Conservation (phyloP, 2,888 invertebrate species). For the Drosophila imparisetae region DNA sequence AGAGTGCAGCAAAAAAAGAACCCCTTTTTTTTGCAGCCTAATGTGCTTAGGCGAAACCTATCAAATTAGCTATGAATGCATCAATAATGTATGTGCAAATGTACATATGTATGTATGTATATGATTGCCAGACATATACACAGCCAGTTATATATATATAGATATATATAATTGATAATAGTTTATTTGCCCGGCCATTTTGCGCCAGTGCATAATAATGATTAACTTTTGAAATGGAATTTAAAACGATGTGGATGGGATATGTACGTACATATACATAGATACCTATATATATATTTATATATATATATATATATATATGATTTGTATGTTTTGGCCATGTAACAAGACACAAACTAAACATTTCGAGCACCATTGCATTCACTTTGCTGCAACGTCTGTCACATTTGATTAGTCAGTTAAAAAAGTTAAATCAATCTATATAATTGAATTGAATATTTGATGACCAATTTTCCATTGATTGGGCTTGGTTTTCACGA, state of each 20-base stretch:
- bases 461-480: neutral
- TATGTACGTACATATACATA: too few relatives aligned
- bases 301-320: neutral
- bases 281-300: too few relatives aligned
- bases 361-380: neutral
- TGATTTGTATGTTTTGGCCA: neutral
- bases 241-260: neutral
- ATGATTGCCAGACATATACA: neutral
- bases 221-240: constrained; percentile 7
- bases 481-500: neutral
- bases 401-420: neutral
- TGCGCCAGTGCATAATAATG: neutral
- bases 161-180: neutral
- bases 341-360: neutral
- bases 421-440: neutral
- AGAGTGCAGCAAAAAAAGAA: neutral
- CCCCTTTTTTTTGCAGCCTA: neutral
- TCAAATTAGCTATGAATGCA: neutral
- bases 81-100: neutral
- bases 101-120: neutral
- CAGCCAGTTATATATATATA: neutral
- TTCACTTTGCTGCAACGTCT: neutral
- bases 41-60: neutral
- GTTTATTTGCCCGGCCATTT: neutral
- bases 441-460: neutral